These are phyloP conservation scores for Heterotis niloticus DNA, from an alignment of 2,113 vertebrate genomes.

Conservation along the genomic window DNA sequence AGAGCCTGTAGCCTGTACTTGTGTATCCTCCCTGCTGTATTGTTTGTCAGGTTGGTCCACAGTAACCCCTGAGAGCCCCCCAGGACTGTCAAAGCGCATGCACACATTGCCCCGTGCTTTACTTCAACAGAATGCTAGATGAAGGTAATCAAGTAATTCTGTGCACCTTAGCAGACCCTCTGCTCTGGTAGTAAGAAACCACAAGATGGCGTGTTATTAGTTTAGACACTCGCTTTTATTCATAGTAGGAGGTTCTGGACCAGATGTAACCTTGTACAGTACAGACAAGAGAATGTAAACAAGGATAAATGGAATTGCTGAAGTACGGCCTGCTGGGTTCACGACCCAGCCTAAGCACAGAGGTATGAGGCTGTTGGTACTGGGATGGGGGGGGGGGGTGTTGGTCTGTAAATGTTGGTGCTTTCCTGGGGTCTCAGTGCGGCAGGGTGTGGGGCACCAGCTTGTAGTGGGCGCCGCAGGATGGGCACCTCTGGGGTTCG, in stretches of 20 bases:
- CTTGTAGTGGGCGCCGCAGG: slow-evolving; percentile 79
- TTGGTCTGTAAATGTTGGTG: not conserved
- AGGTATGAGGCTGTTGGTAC: slow-evolving; percentile 31
- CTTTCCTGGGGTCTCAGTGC: slow-evolving; percentile 40
- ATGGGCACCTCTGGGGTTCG: slow-evolving; percentile 78
- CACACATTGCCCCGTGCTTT: no score
- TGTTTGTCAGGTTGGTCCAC: no score
- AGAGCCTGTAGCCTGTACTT: no score
- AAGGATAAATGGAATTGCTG: slow-evolving; percentile 39
- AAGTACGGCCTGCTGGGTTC: slow-evolving; percentile 39
- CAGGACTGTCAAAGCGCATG: no score
- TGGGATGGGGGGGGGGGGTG: slow-evolving; percentile 17
- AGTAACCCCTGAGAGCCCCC: no score
- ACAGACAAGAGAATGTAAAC: slow-evolving; percentile 44
- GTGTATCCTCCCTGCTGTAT: no score
- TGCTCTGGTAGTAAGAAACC: not conserved
- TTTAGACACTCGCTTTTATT: slow-evolving; percentile 25
- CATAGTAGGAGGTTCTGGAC: slow-evolving; percentile 34
- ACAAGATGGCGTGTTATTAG: not conserved
- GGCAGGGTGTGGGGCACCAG: slow-evolving; percentile 71
- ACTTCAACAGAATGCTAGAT: no score
- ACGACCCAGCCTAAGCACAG: slow-evolving; percentile 23
- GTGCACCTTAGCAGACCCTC: no score
- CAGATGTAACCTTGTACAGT: slow-evolving; percentile 38
- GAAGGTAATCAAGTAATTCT: no score